phyloP scores from a whole-genome alignment of 2,797 vertebrate genomes.

The Gobionotothen gibberifrons region DNA sequence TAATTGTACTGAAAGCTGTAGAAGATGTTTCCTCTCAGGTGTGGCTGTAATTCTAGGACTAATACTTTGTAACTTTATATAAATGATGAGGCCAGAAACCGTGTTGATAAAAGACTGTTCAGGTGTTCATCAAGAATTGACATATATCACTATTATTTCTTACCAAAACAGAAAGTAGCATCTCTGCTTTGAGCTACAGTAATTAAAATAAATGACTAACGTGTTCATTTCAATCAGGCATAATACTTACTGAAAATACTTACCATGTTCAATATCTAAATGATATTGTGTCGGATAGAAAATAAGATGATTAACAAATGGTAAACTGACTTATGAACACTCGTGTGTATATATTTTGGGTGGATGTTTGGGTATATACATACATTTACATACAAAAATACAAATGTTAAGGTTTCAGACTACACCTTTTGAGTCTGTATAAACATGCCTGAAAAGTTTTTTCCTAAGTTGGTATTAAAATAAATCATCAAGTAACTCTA shows the following conservation, averaged over 20 bases:
- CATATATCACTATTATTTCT: not conserved
- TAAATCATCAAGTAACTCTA: not conserved
- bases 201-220: not conserved
- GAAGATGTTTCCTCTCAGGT: not conserved
- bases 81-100: not conserved
- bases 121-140: slow-evolving; percentile 1
- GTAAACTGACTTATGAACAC: no score
- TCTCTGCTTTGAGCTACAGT: no score
- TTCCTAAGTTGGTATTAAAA: slow-evolving; percentile 1
- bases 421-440: no score
- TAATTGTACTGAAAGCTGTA: not conserved
- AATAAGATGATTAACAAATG: no score
- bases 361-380: no score
- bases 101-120: slow-evolving; percentile 1
- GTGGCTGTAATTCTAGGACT: not conserved
- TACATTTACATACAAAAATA: no score
- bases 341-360: no score
- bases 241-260: not conserved
- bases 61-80: not conserved
- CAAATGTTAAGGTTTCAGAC: no score
- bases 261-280: not conserved
- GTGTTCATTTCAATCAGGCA: not conserved
- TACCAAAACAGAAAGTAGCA: no score
- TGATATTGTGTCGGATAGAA: no score
- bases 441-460: not conserved